These are phyloP conservation scores for Diorhabda sublineata DNA, from an alignment of 1,140 invertebrate genomes.

Conservation along the genomic window DNA sequence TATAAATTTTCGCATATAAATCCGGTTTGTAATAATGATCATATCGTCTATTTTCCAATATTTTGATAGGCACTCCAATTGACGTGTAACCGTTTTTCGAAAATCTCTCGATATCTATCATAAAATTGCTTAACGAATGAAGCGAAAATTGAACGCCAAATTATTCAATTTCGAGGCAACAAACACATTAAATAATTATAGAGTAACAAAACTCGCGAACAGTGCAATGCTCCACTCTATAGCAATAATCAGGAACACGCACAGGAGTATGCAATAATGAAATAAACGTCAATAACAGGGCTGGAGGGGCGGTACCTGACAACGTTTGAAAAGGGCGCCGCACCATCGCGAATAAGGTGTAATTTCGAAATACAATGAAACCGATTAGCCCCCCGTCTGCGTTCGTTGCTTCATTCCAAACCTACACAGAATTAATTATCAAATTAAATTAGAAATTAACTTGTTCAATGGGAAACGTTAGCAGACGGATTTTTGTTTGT, in stretches of 20 bases:
- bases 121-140: conserved; percentile 4
- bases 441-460: conserved; percentile 60
- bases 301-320: conserved; percentile 4
- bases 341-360: conserved; percentile 38
- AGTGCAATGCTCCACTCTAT: neutral
- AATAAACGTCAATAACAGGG: conserved; percentile 43
- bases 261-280: conserved; percentile 34
- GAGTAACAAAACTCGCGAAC: conserved; percentile 15
- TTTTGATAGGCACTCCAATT: too few relatives aligned
- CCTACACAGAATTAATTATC: conserved; percentile 52
- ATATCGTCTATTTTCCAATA: too few relatives aligned
- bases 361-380: conserved; percentile 42
- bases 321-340: conserved; percentile 8
- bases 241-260: conserved; percentile 17
- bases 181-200: conserved; percentile 21
- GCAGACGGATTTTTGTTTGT: conserved; percentile 20
- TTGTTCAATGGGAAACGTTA: conserved; percentile 44
- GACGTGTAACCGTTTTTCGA: too few relatives aligned
- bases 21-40: too few relatives aligned
- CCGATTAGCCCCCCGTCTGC: conserved; percentile 43
- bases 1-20: too few relatives aligned
- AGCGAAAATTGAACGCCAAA: conserved; percentile 6
- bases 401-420: conserved; percentile 17
- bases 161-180: conserved; percentile 15
- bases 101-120: neutral